A percentile compares a stretch with the other conserved stretches of the same genome.
phyloP scores from a whole-genome alignment of 2,888 invertebrate genomes.

The Platycnemis pennipes region DNA sequence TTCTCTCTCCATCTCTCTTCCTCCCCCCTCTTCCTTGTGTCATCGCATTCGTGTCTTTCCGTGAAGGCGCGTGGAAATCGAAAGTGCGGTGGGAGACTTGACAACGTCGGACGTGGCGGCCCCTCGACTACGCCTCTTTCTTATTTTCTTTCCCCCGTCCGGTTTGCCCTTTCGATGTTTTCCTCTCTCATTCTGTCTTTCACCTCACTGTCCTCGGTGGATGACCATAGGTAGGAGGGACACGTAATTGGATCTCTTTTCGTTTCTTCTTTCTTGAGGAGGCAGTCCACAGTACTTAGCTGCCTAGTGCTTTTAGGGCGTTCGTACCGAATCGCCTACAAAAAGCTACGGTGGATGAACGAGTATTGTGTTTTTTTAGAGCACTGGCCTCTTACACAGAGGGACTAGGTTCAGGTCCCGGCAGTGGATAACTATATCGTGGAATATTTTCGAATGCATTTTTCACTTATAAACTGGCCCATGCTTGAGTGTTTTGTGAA shows the following conservation, averaged over 20 bases:
- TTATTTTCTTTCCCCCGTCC: neutral
- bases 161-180: neutral
- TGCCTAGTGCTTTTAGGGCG: too few species aligned
- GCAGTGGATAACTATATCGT: too few species aligned
- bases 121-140: neutral
- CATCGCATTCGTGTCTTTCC: neutral
- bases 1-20: neutral
- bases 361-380: too few species aligned
- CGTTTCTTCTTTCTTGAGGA: neutral
- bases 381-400: too few species aligned
- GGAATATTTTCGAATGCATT: too few species aligned
- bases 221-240: neutral
- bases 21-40: neutral
- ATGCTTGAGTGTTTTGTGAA: too few species aligned
- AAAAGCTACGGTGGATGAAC: too few species aligned
- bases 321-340: too few species aligned
- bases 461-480: too few species aligned
- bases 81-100: neutral
- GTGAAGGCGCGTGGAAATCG: neutral
- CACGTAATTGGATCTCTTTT: neutral
- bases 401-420: too few species aligned
- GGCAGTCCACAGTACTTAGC: neutral
- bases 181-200: neutral
- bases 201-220: neutral
- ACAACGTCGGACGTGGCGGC: neutral